Evolutionary conservation across 2,797 vertebrate species (phyloP), one percentile per base, ranked within the genome.

Genomic region (Neolamprologus multifasciatus): DNA sequence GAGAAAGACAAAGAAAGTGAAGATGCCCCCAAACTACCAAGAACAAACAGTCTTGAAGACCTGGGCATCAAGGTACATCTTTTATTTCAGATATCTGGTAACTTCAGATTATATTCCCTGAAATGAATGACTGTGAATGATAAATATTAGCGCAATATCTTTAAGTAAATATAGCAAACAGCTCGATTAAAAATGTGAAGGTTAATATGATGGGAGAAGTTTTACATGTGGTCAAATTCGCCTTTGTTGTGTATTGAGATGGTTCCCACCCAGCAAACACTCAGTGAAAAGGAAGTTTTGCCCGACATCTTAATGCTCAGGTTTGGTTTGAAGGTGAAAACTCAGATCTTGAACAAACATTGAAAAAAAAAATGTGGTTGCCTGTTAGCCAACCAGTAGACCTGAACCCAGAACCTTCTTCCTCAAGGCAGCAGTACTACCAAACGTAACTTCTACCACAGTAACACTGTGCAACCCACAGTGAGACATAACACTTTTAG

Each of bases 41-140:
- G 97, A 90, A 96, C 97, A 19, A 98, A 97, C 96, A 98, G 98
- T 83, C 94, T 99, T 14, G 98, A 98, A 84, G 97, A 98, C 50
- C 91, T 98, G 26, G 98, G 97, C 54, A 96, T 98, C 78, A 96
- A 97, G 97, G 98, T 98, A 83, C 69, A 14, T 14, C 4, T 48
- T 6, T 23, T 78, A 7, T 71, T 78, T 79, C 7, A 33, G 13
- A n/a, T 19, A 26, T n/a, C 16, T 11, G 29, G 5, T 84, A 33
- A 80, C 23, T 13, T 50, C 16, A 31, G 43, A 48, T 48, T 29
- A 74, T 74, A 36, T 1, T 31, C 1, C 1, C 21, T 45, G 40
- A 71, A 71, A 71, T 45, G 38, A 45, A 26, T 71, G 14, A 5
- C 31, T 33, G 6, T 48, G 7, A 16, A 45, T 71, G 21, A 45